These are phyloP conservation scores for Psilopogon haemacephalus DNA, from an alignment of 2,113 vertebrate genomes.

Conservation along the genomic window DNA sequence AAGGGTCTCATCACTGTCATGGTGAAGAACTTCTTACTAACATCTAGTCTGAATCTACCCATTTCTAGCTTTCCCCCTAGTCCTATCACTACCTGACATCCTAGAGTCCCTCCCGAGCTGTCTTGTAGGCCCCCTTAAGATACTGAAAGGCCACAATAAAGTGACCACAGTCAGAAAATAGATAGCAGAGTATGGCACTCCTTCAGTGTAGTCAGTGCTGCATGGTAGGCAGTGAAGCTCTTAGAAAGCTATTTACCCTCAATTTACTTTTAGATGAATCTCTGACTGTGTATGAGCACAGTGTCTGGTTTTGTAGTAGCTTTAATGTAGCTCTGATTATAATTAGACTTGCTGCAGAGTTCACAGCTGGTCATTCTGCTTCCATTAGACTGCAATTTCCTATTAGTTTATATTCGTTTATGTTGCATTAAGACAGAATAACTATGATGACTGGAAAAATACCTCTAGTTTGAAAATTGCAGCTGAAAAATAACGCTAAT, in stretches of 20 bases:
- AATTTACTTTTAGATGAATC: neutral
- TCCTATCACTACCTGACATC: no score
- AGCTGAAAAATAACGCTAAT: neutral
- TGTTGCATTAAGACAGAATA: neutral
- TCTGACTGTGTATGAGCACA: neutral
- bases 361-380: neutral
- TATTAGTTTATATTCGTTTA: neutral
- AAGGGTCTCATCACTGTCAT: no score
- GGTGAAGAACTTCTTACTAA: no score
- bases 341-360: neutral
- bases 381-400: neutral
- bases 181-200: neutral
- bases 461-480: constrained; percentile 18
- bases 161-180: no score
- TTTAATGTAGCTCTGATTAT: neutral
- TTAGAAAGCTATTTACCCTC: neutral
- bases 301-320: neutral
- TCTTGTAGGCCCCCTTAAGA: no score
- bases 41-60: no score
- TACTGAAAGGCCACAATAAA: no score
- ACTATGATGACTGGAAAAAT: constrained; percentile 26
- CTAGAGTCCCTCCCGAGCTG: no score
- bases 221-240: neutral
- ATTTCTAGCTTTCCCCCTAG: no score
- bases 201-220: neutral